Evolutionary conservation across 2,797 vertebrate species (phyloP), one percentile per base, ranked within the genome.

Genomic region (Schizopygopsis pylzovi): DNA sequence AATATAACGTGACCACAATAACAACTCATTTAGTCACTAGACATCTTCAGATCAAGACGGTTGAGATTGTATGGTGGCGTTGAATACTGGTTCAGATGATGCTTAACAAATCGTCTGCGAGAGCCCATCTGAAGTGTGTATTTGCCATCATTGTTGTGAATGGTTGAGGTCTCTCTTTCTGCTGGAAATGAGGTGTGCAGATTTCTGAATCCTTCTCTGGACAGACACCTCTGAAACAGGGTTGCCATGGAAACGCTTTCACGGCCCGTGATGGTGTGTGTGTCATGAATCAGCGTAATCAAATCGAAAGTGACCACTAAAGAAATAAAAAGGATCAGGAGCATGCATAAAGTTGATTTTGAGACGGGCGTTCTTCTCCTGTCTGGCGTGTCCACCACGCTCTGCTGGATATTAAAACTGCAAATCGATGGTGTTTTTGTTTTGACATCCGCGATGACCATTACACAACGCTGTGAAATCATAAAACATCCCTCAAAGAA

Each of bases 231-330:
- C 86, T 70, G 90, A 79, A 90, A 68, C 22, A 89, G 77, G 80
- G 90, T 93, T 94, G 91, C 93, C 92, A 93, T 94, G 90, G 91
- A 93, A 94, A 94, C 92, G 56, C 81, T 88, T 91, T 89, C 88
- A 76, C 79, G 79, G 86, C 86, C 86, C 63, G 81, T 88, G 90
- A 90, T 56, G 73, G 45, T 56, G 83, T 84, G 71, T 56, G 71
- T 78, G 73, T 84, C 63, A 78, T 76, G 75, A 84, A 70, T 78
- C 83, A 78, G 73, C 16, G 47, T 77, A 70, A 78, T 78, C 83
- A 78, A 68, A 77, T 78, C 68, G 52, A 84, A 84, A 77, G 63
- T 77, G 83, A 77, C 72, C 73, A 56, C 63, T 70, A 33, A 84
- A 84, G 33, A 81, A 33, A 67, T 54, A 77, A 76, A 86, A 86